phyloP scores from a whole-genome alignment of 2,113 vertebrate genomes.

The Himantopus leucocephalus region DNA sequence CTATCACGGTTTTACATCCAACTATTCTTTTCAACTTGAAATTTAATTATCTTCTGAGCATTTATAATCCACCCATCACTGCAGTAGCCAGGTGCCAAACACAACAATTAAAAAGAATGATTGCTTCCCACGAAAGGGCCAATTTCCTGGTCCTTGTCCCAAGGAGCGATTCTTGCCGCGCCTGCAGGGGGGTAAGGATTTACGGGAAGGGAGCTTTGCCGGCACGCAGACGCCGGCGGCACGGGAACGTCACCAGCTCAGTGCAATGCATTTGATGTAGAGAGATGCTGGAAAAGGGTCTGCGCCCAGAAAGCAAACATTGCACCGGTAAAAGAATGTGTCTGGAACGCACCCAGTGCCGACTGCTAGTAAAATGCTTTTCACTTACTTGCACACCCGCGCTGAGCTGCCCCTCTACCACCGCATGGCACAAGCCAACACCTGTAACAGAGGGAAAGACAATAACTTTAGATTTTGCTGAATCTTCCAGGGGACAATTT shows the following conservation, averaged over 20 bases:
- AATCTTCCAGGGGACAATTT: neutral
- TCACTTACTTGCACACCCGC: neutral
- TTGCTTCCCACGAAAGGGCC: neutral
- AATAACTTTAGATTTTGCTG: neutral
- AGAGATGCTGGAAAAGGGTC: neutral
- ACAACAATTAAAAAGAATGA: neutral
- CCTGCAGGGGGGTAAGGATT: neutral
- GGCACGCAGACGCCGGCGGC: neutral
- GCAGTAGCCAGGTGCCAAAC: neutral
- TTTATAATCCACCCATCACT: neutral
- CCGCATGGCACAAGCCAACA: neutral
- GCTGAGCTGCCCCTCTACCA: neutral
- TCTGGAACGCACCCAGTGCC: neutral
- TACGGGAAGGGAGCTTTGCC: neutral
- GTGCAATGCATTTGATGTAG: fast-evolving
- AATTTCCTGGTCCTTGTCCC: neutral
- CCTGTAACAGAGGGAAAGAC: neutral
- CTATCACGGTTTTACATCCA: neutral
- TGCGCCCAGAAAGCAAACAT: neutral
- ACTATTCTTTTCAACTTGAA: neutral
- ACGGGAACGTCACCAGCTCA: neutral
- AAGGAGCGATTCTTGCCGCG: fast-evolving
- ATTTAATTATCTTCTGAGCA: neutral
- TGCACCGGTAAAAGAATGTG: neutral
- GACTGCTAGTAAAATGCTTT: neutral